Evolutionary conservation across 2,113 vertebrate species (phyloP).

Genomic region (Colaptes auratus): DNA sequence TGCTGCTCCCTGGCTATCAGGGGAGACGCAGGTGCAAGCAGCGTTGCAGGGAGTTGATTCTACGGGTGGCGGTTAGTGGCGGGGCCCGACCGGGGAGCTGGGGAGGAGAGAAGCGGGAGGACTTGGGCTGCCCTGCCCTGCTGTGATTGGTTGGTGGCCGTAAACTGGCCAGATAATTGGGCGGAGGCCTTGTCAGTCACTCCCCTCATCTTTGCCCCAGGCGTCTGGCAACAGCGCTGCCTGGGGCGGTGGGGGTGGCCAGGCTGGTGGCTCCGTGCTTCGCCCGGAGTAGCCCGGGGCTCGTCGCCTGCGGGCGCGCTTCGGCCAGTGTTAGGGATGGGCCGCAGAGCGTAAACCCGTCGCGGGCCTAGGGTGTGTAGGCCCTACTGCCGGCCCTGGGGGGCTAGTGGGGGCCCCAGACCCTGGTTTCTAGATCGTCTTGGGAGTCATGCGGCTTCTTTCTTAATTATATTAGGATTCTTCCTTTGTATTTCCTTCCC

Average conservation of each 20-base stretch:
- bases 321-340: neutral
- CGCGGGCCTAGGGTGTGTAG: neutral
- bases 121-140: neutral
- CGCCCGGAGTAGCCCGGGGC: fast-evolving
- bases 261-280: neutral
- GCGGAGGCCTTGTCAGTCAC: neutral
- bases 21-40: neutral
- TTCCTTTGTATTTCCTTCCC: neutral
- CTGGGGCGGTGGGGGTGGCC: neutral
- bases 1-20: neutral
- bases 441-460: neutral
- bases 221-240: neutral
- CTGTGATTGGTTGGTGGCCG: constrained; percentile 11
- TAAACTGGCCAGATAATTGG: constrained; percentile 5
- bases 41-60: neutral
- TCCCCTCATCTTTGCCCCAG: neutral
- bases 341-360: neutral
- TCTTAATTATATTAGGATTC: no score
- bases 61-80: neutral
- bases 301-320: no score
- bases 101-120: neutral
- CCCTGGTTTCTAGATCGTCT: no score
- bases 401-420: neutral
- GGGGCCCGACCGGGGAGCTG: neutral
- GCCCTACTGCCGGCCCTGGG: neutral